Evolutionary conservation across 2,113 vertebrate genomes (phyloP).

Genomic region (Boulengerochromis microlepis): DNA sequence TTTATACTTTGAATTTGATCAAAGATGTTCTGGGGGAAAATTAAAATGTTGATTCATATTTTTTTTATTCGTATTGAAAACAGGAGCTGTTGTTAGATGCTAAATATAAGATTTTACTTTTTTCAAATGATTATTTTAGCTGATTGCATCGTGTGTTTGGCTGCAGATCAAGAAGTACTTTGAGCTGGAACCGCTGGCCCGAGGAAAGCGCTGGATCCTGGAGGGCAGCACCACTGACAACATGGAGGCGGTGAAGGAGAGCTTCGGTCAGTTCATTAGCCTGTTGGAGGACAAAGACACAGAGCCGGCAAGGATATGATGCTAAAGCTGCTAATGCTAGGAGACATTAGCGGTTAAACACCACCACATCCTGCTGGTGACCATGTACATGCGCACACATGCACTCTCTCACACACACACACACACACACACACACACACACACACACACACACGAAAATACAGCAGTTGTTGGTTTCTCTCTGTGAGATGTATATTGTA

Average conservation of each 20-base stretch:
- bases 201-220: constrained; percentile 94
- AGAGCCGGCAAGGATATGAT: constrained; percentile 86
- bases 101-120: background rate
- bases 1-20: background rate
- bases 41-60: background rate
- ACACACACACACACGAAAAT: background rate
- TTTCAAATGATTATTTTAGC: background rate
- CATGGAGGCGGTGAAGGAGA: constrained; percentile 86
- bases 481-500: constrained; percentile 22
- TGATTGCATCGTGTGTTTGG: background rate
- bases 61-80: background rate
- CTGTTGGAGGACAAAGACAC: constrained; percentile 91
- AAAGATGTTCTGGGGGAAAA: background rate
- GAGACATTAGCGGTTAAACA: constrained; percentile 23
- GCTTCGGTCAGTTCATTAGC: constrained; percentile 86
- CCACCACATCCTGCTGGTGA: constrained; percentile 6
- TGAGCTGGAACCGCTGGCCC: constrained; percentile 93
- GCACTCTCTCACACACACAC: background rate
- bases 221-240: constrained; percentile 86
- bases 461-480: constrained; percentile 1
- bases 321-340: constrained; percentile 24
- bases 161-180: constrained; percentile 95
- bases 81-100: background rate
- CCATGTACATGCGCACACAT: constrained; percentile 10
- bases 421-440: background rate